Evolutionary conservation across 2,113 vertebrate species (phyloP).

Genomic region (Sinosuthora webbiana): DNA sequence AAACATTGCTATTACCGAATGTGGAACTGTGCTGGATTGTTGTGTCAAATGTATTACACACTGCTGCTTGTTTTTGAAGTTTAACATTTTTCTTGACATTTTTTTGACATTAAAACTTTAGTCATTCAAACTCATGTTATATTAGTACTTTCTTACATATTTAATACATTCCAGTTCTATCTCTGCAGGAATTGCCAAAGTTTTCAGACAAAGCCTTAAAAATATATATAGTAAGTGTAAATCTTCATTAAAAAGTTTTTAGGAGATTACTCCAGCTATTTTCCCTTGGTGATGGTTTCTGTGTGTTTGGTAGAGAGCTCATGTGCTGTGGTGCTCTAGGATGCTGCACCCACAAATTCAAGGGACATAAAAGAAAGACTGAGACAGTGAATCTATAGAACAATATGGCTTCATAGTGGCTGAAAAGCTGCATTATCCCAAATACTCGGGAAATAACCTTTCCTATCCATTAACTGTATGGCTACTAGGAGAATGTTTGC

Average conservation of each 20-base stretch:
- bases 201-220: background rate
- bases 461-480: background rate
- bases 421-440: background rate
- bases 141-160: background rate
- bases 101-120: conserved; percentile 13
- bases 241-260: background rate
- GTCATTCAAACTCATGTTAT: background rate
- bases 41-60: background rate
- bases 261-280: background rate
- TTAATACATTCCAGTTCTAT: conserved; percentile 8
- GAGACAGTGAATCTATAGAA: background rate
- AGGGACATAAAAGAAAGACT: background rate
- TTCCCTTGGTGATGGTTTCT: background rate
- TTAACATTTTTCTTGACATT: background rate
- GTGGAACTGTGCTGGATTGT: background rate
- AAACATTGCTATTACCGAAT: background rate
- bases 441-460: background rate
- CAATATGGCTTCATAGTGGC: background rate
- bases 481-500: background rate
- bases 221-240: background rate
- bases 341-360: background rate
- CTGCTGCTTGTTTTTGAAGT: background rate
- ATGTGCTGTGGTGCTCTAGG: background rate
- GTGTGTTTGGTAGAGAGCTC: background rate
- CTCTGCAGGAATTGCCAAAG: background rate